Base-by-base conservation (phyloP, 2,888 invertebrate species). In the Eumacrocentrus americanus region DNA sequence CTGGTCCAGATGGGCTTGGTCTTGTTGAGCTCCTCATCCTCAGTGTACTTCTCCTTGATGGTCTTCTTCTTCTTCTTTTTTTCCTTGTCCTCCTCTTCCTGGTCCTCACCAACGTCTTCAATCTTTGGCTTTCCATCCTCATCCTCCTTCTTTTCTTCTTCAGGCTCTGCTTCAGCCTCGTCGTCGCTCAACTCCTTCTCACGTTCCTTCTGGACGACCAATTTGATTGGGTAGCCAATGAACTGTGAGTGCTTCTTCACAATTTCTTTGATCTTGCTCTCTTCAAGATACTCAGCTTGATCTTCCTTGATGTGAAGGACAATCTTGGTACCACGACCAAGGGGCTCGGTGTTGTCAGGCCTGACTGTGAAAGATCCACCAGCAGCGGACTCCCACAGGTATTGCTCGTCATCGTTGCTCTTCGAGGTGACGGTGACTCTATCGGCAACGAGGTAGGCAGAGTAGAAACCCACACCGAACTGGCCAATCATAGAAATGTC, bases 401-500 rank as follows among this genome's bases (percentile, higher is more conserved):
- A 98, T 80, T 95, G 95, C 72, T 98, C 98, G 76, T 99, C 98
- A 80, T 99, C 98, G 77, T 98, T 98, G 86, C 95, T 90, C 81
- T 96, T 98, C 0, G 97, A 96, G 66, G 90, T 88, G 0, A 99
- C 98, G 0, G 91, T 91, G 7, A 97, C 96, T 77, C 88, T 88
- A 82, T 99, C 98, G 35, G 98, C 98, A 53, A 99, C 89, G 68
- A 99, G 84, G 83, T 98, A 99, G 47, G 98, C 96, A 0, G 98
- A 99, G 84, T 98, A 99, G 89, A 99, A 99, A 83, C 98, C 98
- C 68, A 99, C 99, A 87, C 98, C 98, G 83, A 99, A 99, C 84
- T 99, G 98, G 83, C 99, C 99, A 82, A 99, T 99, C 98, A 99
- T 99, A 72, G 95, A 96, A 74, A 99, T 99, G 77, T 99, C 99